A percentile compares a stretch with the other conserved stretches of the same genome.
These are phyloP conservation scores for Leptodactylus fallax DNA, from an alignment of 2,797 vertebrate genomes.

Conservation along the genomic window DNA sequence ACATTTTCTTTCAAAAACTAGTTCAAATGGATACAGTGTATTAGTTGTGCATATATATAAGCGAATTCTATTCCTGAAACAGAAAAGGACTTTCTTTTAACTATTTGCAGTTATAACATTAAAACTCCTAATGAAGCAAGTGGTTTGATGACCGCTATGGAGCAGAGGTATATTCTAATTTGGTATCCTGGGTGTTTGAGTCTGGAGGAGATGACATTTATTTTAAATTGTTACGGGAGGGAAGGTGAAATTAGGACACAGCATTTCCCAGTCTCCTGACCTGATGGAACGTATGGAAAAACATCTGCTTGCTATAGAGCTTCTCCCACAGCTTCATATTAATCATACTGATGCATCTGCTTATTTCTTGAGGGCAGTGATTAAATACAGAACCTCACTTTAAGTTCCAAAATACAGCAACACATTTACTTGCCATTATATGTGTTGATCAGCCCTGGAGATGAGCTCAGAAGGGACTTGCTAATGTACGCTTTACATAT, in stretches of 20 bases:
- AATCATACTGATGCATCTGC: constrained; percentile 19
- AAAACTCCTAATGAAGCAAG: neutral
- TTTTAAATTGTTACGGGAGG: constrained; percentile 33
- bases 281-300: constrained; percentile 44
- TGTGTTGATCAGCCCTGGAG: neutral
- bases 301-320: constrained; percentile 54
- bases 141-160: neutral
- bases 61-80: too few species aligned
- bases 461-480: neutral
- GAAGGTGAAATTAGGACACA: constrained; percentile 61
- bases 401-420: neutral
- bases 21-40: too few species aligned
- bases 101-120: too few species aligned
- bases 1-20: too few species aligned
- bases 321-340: constrained; percentile 8
- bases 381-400: constrained; percentile 29
- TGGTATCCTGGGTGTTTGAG: constrained; percentile 28
- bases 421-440: neutral
- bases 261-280: constrained; percentile 32
- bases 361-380: constrained; percentile 7
- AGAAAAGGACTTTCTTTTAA: too few species aligned
- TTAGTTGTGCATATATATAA: too few species aligned
- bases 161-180: neutral
- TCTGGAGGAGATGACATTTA: constrained; percentile 22
- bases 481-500: constrained; percentile 1